phyloP scores from a whole-genome alignment of 2,888 invertebrate species.

The Eupithecia subumbrata region DNA sequence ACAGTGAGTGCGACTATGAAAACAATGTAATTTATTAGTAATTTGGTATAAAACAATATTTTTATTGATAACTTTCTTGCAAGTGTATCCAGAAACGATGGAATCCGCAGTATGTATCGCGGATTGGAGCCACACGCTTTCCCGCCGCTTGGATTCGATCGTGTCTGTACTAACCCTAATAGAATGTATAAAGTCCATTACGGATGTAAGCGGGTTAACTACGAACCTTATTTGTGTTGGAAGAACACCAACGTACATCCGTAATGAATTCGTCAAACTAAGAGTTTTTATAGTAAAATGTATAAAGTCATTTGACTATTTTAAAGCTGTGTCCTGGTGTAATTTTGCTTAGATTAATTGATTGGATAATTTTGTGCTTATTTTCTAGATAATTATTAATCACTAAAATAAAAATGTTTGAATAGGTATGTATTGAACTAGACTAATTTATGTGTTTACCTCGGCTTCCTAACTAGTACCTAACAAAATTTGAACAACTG shows the following conservation, averaged over 20 bases:
- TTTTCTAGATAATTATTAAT: slow-evolving; percentile 1
- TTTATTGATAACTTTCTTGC: neutral
- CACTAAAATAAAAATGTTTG: neutral
- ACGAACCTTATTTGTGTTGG: no score
- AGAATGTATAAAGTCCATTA: neutral
- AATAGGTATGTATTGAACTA: neutral
- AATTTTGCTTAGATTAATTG: neutral
- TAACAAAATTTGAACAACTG: slow-evolving; percentile 1
- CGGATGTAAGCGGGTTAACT: no score
- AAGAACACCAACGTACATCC: no score
- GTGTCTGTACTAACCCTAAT: neutral
- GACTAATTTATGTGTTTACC: slow-evolving; percentile 5
- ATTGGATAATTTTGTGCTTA: neutral
- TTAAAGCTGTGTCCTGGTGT: neutral
- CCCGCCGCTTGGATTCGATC: neutral
- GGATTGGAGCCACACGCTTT: neutral
- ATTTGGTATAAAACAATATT: slow-evolving; percentile 12
- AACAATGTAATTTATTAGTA: slow-evolving; percentile 3
- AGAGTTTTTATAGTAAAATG: no score
- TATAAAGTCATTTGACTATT: neutral
- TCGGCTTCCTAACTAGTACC: slow-evolving; percentile 21
- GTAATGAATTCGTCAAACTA: no score
- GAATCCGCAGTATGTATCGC: neutral
- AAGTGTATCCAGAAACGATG: neutral
- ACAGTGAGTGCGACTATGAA: slow-evolving; percentile 14